Conservation (phyloP, 1,140 invertebrate species). For the Pseudomyrmex cubaensis region DNA sequence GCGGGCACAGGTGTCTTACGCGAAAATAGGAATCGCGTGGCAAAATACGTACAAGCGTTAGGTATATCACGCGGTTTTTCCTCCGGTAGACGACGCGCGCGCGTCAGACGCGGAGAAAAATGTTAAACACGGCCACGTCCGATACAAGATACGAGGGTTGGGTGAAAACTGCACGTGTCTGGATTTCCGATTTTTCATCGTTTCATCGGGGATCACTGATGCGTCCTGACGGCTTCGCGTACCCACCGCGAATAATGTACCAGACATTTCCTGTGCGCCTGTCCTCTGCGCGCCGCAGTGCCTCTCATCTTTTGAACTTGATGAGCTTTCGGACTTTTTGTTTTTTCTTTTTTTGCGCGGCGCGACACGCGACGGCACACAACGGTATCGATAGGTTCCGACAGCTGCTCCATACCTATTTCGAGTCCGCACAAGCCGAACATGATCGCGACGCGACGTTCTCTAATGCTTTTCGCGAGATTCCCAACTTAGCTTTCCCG, state of each 20-base stretch:
- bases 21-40: conserved; percentile 16
- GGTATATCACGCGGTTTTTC: background rate
- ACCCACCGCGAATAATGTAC: conserved; percentile 64
- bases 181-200: conserved; percentile 61
- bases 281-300: background rate
- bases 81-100: background rate
- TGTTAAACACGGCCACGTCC: conserved; percentile 34
- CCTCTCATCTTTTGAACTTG: conserved; percentile 32
- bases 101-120: conserved; percentile 10
- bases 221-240: conserved; percentile 16
- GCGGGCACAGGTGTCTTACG: conserved; percentile 6
- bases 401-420: conserved; percentile 29
- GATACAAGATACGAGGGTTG: conserved; percentile 14
- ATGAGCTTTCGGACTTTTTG: conserved; percentile 7
- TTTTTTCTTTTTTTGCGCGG: background rate
- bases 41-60: background rate
- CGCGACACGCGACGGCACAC: conserved; percentile 22
- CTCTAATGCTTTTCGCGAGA: conserved; percentile 4
- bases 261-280: conserved; percentile 47
- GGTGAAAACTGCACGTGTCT: conserved; percentile 46
- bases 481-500: conserved; percentile 39
- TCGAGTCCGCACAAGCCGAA: background rate
- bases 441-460: background rate
- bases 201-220: conserved; percentile 61
- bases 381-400: conserved; percentile 54